These are phyloP conservation scores for Trachurus trachurus DNA, from an alignment of 2,797 vertebrate genomes.

Conservation along the genomic window DNA sequence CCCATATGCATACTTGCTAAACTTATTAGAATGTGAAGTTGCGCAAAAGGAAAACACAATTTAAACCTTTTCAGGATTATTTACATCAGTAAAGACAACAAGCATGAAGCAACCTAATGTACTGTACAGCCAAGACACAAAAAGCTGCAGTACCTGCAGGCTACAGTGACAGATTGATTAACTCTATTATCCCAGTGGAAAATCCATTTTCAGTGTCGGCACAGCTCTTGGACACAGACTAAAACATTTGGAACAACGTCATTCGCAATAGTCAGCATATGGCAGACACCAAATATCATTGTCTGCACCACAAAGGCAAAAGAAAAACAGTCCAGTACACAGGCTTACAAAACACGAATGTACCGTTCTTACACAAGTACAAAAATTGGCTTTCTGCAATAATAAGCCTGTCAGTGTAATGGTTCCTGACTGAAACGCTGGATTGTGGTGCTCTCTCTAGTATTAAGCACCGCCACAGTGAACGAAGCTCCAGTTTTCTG, in stretches of 20 bases:
- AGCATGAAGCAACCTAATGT: neutral
- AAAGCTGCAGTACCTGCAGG: neutral
- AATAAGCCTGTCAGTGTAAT: neutral
- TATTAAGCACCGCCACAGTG: neutral
- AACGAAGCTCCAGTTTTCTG: neutral
- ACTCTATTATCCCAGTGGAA: neutral
- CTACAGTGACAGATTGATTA: neutral
- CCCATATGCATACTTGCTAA: too few species aligned
- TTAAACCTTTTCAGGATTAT: neutral
- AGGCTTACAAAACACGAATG: neutral
- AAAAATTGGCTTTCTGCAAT: neutral
- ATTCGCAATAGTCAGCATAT: neutral
- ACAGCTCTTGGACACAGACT: neutral
- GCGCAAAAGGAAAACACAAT: neutral
- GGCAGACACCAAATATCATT: neutral
- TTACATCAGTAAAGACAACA: neutral
- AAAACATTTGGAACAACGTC: neutral
- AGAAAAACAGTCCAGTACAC: neutral
- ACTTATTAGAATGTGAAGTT: too few species aligned
- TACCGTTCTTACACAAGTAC: neutral
- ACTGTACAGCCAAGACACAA: neutral
- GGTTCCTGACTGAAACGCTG: neutral
- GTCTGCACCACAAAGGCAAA: neutral
- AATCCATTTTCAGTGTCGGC: neutral
- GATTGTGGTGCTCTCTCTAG: neutral